These are phyloP conservation scores for Trichogramma pretiosum DNA, from an alignment of 1,140 invertebrate genomes.

Conservation along the genomic window DNA sequence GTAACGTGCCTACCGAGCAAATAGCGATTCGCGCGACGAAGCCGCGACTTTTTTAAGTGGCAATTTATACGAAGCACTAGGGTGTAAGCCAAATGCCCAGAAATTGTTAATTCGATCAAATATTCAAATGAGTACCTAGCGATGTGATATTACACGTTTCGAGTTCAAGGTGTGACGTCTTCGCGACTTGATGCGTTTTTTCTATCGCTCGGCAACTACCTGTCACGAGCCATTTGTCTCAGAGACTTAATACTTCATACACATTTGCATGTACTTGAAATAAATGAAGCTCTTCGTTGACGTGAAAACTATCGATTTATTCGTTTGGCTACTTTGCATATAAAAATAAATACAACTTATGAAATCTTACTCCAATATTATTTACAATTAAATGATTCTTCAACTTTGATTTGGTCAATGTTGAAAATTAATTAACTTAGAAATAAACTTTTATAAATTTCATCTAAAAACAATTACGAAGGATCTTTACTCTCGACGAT, in stretches of 20 bases:
- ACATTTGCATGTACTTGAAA: constrained; percentile 20
- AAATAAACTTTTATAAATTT: too few species aligned
- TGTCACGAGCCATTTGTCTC: constrained; percentile 23
- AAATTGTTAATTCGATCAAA: constrained; percentile 38
- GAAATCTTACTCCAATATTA: too few species aligned
- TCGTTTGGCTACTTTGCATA: constrained; percentile 2
- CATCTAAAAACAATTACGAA: too few species aligned
- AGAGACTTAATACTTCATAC: constrained; percentile 12
- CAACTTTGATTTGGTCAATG: too few species aligned
- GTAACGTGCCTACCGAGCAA: constrained; percentile 12
- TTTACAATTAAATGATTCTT: too few species aligned
- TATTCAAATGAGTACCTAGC: constrained; percentile 31
- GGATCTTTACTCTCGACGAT: too few species aligned
- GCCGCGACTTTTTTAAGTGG: neutral
- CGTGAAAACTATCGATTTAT: constrained; percentile 13
- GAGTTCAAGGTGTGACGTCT: constrained; percentile 11
- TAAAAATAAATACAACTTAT: too few species aligned
- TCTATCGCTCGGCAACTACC: too few species aligned
- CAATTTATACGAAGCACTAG: constrained; percentile 15
- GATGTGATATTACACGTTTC: constrained; percentile 8
- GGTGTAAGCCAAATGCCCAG: constrained; percentile 29
- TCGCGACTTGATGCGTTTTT: neutral
- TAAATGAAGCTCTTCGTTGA: constrained; percentile 10
- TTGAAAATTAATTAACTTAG: too few species aligned
- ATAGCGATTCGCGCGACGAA: constrained; percentile 7